These are phyloP conservation scores for Echinometra lucunter DNA, from an alignment of 53 echinoderm and acorn worm genomes.

Conservation along the genomic window DNA sequence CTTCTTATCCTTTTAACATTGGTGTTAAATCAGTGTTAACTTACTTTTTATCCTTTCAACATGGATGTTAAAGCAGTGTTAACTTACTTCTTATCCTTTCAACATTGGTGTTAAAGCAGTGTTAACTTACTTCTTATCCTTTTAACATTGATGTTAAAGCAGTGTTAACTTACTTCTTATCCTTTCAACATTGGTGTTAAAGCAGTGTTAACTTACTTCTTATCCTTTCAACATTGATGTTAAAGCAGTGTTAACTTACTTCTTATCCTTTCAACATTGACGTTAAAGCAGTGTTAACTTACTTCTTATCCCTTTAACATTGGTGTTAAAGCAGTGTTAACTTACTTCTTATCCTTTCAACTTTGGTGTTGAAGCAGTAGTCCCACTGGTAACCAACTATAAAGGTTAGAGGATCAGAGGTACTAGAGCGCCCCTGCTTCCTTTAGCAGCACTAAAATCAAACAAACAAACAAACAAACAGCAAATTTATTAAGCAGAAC, in stretches of 20 bases:
- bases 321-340: background rate
- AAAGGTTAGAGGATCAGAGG: conserved; percentile 90
- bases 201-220: conserved; percentile 56
- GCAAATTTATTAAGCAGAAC: no score
- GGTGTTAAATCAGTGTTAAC: no score
- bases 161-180: conserved; percentile 82
- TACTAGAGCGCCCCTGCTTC: conserved; percentile 73
- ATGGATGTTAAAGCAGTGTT: conserved; percentile 45
- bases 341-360: conserved; percentile 91
- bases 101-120: conserved; percentile 84
- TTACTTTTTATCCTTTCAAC: no score
- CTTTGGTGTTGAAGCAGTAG: conserved; percentile 85
- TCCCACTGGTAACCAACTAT: conserved; percentile 95
- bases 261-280: conserved; percentile 89
- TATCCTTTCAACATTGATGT: background rate
- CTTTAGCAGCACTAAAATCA: conserved; percentile 75
- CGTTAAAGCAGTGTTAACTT: conserved; percentile 70
- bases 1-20: no score
- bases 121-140: no score
- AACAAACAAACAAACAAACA: background rate
- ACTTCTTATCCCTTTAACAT: no score
- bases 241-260: conserved; percentile 70
- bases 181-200: conserved; percentile 85
- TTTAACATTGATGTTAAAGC: no score
- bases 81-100: conserved; percentile 90